phyloP scores from a whole-genome alignment of 2,888 invertebrate species.

The Mesorhabditis spiculigera region DNA sequence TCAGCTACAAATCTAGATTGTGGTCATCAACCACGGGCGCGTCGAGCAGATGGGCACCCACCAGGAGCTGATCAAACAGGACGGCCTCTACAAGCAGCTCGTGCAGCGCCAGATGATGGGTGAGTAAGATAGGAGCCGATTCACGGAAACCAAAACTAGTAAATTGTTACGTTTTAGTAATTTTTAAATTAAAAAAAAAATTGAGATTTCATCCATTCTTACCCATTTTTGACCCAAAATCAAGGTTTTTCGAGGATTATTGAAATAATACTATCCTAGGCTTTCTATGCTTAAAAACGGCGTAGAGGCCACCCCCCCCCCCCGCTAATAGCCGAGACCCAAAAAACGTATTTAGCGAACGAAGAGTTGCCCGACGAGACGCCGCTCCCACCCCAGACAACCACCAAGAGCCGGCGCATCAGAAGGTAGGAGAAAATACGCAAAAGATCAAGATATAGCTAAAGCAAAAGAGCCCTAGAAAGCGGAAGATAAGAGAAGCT shows the following conservation, averaged over 20 bases:
- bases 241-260: too few species aligned
- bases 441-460: too few species aligned
- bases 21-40: slow-evolving; percentile 30
- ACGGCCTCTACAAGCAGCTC: slow-evolving; percentile 57
- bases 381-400: slow-evolving; percentile 1
- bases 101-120: slow-evolving; percentile 57
- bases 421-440: neutral
- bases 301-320: too few species aligned
- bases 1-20: neutral
- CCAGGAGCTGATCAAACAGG: slow-evolving; percentile 51
- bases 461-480: too few species aligned
- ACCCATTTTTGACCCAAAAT: too few species aligned
- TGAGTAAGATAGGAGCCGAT: slow-evolving; percentile 9
- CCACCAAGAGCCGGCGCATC: slow-evolving; percentile 3
- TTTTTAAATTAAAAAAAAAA: too few species aligned
- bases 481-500: too few species aligned
- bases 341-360: slow-evolving; percentile 4
- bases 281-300: neutral
- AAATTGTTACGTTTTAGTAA: too few species aligned
- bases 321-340: neutral
- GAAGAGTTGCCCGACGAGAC: neutral
- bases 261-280: too few species aligned
- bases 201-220: too few species aligned
- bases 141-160: too few species aligned
- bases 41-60: slow-evolving; percentile 57